These are phyloP conservation scores for Sabatieria punctata DNA, from an alignment of 2,888 invertebrate genomes.

Conservation along the genomic window DNA sequence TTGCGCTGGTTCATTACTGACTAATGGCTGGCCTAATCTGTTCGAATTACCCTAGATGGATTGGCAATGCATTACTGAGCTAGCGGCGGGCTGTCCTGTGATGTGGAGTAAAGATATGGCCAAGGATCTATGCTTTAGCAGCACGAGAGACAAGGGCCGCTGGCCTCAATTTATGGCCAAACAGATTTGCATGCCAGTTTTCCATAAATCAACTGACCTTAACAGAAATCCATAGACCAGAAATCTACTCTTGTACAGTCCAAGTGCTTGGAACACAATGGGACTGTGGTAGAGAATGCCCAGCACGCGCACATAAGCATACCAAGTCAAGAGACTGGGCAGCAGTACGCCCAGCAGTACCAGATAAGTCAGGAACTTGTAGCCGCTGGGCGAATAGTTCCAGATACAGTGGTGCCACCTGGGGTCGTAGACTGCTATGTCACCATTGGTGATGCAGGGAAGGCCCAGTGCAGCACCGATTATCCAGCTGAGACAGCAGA, in stretches of 20 bases:
- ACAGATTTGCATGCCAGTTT: too few species aligned
- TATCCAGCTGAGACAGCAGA: slow-evolving; percentile 25
- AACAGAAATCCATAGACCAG: slow-evolving; percentile 26
- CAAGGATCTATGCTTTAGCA: too few species aligned
- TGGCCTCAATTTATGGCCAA: too few species aligned
- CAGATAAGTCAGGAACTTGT: slow-evolving; percentile 28
- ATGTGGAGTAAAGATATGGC: too few species aligned
- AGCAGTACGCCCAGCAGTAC: slow-evolving; percentile 22
- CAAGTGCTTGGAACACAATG: slow-evolving; percentile 28
- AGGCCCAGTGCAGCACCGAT: slow-evolving; percentile 25
- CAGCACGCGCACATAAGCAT: slow-evolving; percentile 27
- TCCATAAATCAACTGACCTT: slow-evolving; percentile 16
- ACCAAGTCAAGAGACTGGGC: slow-evolving; percentile 22
- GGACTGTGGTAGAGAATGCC: slow-evolving; percentile 29
- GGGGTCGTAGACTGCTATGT: slow-evolving; percentile 26
- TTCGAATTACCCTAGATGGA: too few species aligned
- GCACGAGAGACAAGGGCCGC: too few species aligned
- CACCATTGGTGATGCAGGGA: slow-evolving; percentile 27
- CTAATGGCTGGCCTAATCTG: too few species aligned
- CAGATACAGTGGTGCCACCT: slow-evolving; percentile 22
- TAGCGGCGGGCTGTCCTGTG: too few species aligned
- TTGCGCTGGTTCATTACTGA: too few species aligned
- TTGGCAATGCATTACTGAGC: too few species aligned
- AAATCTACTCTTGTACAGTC: slow-evolving; percentile 26
- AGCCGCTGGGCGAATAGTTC: slow-evolving; percentile 22